These are phyloP conservation scores for Trichoplusia ni DNA, from an alignment of 1,140 invertebrate species.

Conservation along the genomic window DNA sequence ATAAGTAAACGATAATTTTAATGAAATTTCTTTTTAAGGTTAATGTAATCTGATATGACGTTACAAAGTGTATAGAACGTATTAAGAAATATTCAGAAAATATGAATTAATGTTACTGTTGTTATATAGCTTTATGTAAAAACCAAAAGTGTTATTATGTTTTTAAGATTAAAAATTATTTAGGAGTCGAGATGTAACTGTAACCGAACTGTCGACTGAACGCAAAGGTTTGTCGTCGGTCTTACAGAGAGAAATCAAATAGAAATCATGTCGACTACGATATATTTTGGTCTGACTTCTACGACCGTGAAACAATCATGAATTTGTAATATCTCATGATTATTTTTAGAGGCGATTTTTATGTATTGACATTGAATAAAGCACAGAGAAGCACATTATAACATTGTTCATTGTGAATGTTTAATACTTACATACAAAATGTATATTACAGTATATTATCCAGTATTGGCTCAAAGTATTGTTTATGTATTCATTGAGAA, in stretches of 20 bases:
- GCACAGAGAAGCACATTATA: conserved; percentile 15
- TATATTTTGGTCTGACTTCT: conserved; percentile 20
- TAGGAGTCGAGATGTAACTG: conserved; percentile 32
- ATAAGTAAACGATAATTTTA: conserved; percentile 34
- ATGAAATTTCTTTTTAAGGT: conserved; percentile 46
- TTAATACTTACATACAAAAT: conserved; percentile 23
- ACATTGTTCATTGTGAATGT: conserved; percentile 9
- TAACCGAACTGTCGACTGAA: conserved; percentile 22
- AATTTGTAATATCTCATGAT: conserved; percentile 23
- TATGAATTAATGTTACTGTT: conserved; percentile 72
- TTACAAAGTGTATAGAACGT: conserved; percentile 59
- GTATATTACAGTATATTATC: conserved; percentile 36
- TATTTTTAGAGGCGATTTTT: conserved; percentile 35
- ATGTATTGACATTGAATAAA: conserved; percentile 19
- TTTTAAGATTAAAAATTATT: conserved; percentile 56
- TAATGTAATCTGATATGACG: conserved; percentile 50
- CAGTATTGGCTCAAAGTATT: conserved; percentile 79
- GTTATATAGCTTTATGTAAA: conserved; percentile 79
- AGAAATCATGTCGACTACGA: conserved; percentile 15
- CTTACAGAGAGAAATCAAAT: conserved; percentile 4
- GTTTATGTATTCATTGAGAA: conserved; percentile 45
- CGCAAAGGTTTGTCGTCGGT: conserved; percentile 8
- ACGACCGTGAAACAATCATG: conserved; percentile 19
- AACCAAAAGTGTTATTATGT: conserved; percentile 80
- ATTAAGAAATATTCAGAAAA: conserved; percentile 60